Evolutionary conservation across 2,113 vertebrate genomes (phyloP), one percentile per base, ranked within the genome.

Genomic region (Ctenodactylus gundi): DNA sequence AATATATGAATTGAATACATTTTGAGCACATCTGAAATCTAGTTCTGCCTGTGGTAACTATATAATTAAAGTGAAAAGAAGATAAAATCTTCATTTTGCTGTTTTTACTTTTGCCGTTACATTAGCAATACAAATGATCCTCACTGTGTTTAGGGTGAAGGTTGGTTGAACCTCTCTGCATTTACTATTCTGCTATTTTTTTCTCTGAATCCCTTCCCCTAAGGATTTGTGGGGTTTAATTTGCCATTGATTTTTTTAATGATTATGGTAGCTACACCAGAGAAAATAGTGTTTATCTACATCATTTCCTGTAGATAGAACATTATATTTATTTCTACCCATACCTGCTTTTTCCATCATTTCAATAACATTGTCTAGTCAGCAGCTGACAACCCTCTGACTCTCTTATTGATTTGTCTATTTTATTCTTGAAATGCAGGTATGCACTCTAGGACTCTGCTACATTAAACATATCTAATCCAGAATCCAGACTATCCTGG

Each of bases 211-310:
- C 41, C 12, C 58, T 44, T 46, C 62, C 95, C 89, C 92, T 93
- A 77, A 91, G 97, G 97, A 97, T 96, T 97, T 97, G 89, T 96
- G 94, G 67, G 85, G 95, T 98, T 98, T 98, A 98, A 98, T 98
- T 98, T 98, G 72, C 91, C 94, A 98, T 98, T 95, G 98, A 98
- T 98, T 97, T 90, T n/a, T 95, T 96, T 98, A 98, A 98, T 98
- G 94, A 98, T 98, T 94, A 93, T 96, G 92, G 51, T 88, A 41
- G 93, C 76, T 97, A 55, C 93, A 90, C 90, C 51, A 90, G 76
- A 97, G 82, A 84, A 97, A 91, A 67, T 83, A 81, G 13, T 96
- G 95, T 97, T 98, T 97, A 88, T 98, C 97, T 98, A 98, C 94
- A 96, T 98, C 97, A 93, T 90, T 51, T 58, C 49, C 60, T 67